phyloP scores from a whole-genome alignment of 92 coral and sea anemone species.

The Zoanthus sansibaricus region DNA sequence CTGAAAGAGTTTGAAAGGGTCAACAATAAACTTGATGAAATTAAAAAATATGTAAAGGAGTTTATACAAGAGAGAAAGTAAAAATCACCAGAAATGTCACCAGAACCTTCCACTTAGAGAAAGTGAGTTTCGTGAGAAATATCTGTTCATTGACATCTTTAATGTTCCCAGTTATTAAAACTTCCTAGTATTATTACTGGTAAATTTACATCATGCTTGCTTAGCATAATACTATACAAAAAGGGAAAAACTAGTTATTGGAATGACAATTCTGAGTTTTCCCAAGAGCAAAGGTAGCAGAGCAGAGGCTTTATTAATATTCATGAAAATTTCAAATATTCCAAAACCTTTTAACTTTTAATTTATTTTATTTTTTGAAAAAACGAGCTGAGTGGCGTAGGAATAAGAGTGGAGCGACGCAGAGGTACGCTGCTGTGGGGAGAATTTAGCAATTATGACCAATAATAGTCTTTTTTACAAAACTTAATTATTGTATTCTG shows the following conservation, averaged over 20 bases:
- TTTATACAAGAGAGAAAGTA: not conserved
- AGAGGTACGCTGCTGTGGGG: not conserved
- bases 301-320: not conserved
- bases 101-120: not conserved
- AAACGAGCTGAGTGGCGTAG: not conserved
- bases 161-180: slow-evolving; percentile 8
- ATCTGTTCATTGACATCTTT: slow-evolving; percentile 1
- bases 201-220: not conserved
- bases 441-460: not conserved
- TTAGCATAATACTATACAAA: slow-evolving; percentile 8
- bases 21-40: slow-evolving; percentile 15
- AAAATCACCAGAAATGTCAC: not conserved
- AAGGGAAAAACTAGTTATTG: not conserved
- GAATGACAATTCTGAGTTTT: not conserved
- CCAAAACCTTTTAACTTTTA: not conserved
- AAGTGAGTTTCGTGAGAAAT: slow-evolving; percentile 10
- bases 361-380: not conserved
- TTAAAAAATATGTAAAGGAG: not conserved
- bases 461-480: not conserved
- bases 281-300: not conserved
- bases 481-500: not conserved
- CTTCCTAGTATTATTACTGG: not conserved
- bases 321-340: not conserved
- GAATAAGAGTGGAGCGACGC: not conserved
- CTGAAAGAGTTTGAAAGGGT: not conserved